Percentiles rank a stretch among this genome's conserved stretches.
Evolutionary conservation across 2,797 vertebrate species (phyloP).

Genomic region (Pempheris klunzingeri): DNA sequence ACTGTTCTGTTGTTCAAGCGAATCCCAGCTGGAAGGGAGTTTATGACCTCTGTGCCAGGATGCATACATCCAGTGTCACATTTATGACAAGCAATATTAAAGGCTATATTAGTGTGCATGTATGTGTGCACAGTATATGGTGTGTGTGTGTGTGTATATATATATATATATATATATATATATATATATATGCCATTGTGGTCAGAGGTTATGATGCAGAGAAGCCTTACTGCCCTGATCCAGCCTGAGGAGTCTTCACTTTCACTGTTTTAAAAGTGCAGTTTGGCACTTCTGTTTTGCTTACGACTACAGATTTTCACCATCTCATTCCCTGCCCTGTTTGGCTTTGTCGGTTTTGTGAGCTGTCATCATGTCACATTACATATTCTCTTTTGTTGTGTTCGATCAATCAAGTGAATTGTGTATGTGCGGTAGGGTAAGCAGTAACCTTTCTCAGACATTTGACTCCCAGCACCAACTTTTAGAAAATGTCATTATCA

Average conservation of each 20-base stretch:
- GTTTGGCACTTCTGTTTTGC: constrained; percentile 72
- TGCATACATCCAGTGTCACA: background rate
- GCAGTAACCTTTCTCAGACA: background rate
- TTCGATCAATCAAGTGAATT: constrained; percentile 54
- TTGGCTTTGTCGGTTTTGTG: constrained; percentile 53
- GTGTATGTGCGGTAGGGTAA: background rate
- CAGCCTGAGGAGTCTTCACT: constrained; percentile 52
- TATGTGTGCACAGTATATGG: constrained; percentile 19
- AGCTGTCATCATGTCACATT: constrained; percentile 66
- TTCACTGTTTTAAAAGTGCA: constrained; percentile 73
- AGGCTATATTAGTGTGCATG: constrained; percentile 38
- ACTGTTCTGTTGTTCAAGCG: constrained; percentile 39
- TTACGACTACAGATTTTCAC: constrained; percentile 61
- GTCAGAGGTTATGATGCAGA: constrained; percentile 49
- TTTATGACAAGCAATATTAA: constrained; percentile 56
- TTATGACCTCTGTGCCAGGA: constrained; percentile 73
- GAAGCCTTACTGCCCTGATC: constrained; percentile 40
- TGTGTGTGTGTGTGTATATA: too few species aligned
- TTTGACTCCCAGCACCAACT: background rate
- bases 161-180: too few species aligned
- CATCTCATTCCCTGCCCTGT: constrained; percentile 51
- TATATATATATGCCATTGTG: too few species aligned
- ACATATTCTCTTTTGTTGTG: constrained; percentile 62
- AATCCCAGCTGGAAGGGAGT: constrained; percentile 57
- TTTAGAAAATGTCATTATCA: background rate